Evolutionary conservation across 2,888 invertebrate genomes (phyloP), one percentile per base, ranked within the genome.

Genomic region (Acanthosepion lycidas): DNA sequence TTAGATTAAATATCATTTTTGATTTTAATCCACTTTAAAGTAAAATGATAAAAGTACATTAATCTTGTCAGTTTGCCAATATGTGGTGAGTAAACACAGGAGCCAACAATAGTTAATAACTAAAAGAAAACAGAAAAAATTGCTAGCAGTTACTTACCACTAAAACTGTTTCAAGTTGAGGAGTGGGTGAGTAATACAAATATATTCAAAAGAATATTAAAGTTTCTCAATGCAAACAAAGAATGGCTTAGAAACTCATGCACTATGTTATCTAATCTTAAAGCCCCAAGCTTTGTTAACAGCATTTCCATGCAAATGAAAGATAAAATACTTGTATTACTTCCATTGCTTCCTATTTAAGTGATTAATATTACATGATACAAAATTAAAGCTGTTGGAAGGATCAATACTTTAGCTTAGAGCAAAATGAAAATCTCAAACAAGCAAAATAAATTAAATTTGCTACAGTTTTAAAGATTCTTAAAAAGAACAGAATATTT

Each of bases 291-390:
- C n/a, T 78, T n/a, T 9, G 78, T 78, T 78, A 78, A 78, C n/a
- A 59, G 59, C 59, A 78, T 78, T 18, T 78, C 78, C 78, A 78
- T 78, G 78, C 78, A 78, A n/a, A 78, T 78, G 78, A 78, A 78
- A 78, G 9, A 78, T n/a, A 78, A 78, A 78, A 78, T 78, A 59
- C 23, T 20, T 23, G 20, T 78, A 78, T 78, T n/a, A 33, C 78
- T 78, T 78, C 23, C 78, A 78, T n/a, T 78, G n/a, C n/a, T 78
- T 78, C 78, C 78, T 15, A n/a, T 78, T 12, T n/a, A 78, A 78
- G 18, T 15, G n/a, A 64, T 28, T 64, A 28, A 64, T 64, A 64
- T 64, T 64, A 26, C 20, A 64, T 64, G 64, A 78, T 78, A 33
- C 78, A n/a, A 78, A 78, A n/a, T 78, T n/a, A 78, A 78, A 78